Evolutionary conservation across 2,888 invertebrate species (phyloP).

Genomic region (Axea sp.): DNA sequence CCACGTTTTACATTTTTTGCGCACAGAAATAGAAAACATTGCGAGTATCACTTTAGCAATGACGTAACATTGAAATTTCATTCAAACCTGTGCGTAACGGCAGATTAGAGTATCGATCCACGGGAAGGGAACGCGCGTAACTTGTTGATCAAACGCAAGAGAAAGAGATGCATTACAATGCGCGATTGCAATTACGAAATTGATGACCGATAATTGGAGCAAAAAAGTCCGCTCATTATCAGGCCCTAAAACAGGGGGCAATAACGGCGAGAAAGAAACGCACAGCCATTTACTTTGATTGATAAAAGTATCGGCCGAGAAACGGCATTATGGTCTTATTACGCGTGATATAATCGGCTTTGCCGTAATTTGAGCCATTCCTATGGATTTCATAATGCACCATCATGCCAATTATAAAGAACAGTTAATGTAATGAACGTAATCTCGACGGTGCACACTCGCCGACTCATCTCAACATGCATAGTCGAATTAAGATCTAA

Average conservation of each 20-base stretch:
- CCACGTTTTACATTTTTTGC: constrained; percentile 37
- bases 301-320: constrained; percentile 2
- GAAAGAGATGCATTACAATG: constrained; percentile 20
- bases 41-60: constrained; percentile 20
- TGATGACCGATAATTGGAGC: background rate
- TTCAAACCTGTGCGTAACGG: constrained; percentile 19
- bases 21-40: constrained; percentile 10
- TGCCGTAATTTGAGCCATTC: constrained; percentile 26
- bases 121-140: constrained; percentile 23
- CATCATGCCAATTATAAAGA: constrained; percentile 44
- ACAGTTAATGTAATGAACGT: constrained; percentile 45
- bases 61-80: constrained; percentile 49
- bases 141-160: constrained; percentile 1
- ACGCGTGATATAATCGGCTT: constrained; percentile 39
- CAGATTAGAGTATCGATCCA: constrained; percentile 34
- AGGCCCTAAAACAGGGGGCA: constrained; percentile 5
- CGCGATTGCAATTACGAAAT: constrained; percentile 20
- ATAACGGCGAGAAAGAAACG: background rate
- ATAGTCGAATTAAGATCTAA: constrained; percentile 53
- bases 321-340: constrained; percentile 17
- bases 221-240: constrained; percentile 8
- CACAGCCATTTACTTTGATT: background rate
- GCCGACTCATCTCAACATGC: constrained; percentile 39
- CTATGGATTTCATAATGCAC: constrained; percentile 45
- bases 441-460: constrained; percentile 22